Evolutionary conservation across 1,140 invertebrate species (phyloP), one percentile per base, ranked within the genome.

Genomic region (Listronotus oregonensis): DNA sequence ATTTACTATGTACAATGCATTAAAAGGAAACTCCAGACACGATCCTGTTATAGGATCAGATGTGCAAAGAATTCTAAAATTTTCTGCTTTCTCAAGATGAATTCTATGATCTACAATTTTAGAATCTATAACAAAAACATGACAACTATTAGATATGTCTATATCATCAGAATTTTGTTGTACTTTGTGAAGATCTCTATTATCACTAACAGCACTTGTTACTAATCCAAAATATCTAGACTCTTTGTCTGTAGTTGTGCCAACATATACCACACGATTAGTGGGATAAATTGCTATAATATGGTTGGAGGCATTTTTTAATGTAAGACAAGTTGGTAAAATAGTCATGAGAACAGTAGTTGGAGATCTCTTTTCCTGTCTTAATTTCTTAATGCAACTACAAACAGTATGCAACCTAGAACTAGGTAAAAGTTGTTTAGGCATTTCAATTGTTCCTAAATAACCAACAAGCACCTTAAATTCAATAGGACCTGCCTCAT

Each of bases 401-500:
- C 84, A 80, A 10, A 88, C 86, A 3, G 86, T 86, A 66, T 89
- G 87, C 44, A 91, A 83, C 74, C 90, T 88, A 7, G 89, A 89
- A 47, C 86, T 88, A 0, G 91, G 85, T 52, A 90, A 87, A 42
- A 91, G 81, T 73, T 95, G 91, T 77, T 91, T 90, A 0, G 95
- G 95, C 83, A 96, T 96, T 80, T 97, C 95, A 51, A 97, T 96
- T 0, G 95, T 96, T 5, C 96, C 95, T 49, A 97, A 83, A 79
- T 97, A 98, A 0, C 95, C 95, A 3, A 97, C 93, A 12, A 97
- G 87, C 0, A 91, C 92, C 65, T 90, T 86, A 72, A 92, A 92
- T 58, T 94, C 89, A 27, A 91, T 81, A 39, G 85, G 84, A 49
- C 85, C 85, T 9, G 78, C 78, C 47, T 85, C 83, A 54, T 81